Conservation (phyloP, 2,797 vertebrate genomes). For the Garrulus glandarius region DNA sequence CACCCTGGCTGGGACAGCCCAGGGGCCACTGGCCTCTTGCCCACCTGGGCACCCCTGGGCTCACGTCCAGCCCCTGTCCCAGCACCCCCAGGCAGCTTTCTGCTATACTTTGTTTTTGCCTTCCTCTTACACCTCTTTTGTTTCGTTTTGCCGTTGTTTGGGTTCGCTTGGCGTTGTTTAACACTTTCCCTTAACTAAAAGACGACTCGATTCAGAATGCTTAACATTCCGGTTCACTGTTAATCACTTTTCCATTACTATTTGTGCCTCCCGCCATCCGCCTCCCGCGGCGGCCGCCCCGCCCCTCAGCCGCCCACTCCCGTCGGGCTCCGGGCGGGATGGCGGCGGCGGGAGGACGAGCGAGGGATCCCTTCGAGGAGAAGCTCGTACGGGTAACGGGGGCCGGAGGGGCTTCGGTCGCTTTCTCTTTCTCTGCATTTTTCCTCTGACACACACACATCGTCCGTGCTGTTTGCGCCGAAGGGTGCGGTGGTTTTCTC, state of each 20-base stretch:
- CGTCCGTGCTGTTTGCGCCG: too few relatives aligned
- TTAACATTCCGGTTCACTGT: fast-evolving
- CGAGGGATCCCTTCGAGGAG: fast-evolving
- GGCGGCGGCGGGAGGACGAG: fast-evolving
- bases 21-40: not conserved
- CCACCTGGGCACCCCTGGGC: not conserved
- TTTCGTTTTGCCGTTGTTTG: not conserved
- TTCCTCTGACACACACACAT: fast-evolving
- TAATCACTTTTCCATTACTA: fast-evolving
- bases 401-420: not conserved
- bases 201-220: too few relatives aligned
- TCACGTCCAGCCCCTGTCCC: fast-evolving
- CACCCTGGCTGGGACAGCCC: not conserved
- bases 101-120: too few relatives aligned
- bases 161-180: not conserved
- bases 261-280: too few relatives aligned
- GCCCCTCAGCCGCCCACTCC: not conserved
- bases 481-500: not conserved
- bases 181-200: not conserved
- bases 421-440: not conserved
- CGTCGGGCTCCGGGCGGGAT: not conserved
- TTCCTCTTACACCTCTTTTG: not conserved
- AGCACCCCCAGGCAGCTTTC: not conserved
- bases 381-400: not conserved
- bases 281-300: not conserved